phyloP scores from a whole-genome alignment of 2,113 vertebrate species.

The Myiagra hebetior region DNA sequence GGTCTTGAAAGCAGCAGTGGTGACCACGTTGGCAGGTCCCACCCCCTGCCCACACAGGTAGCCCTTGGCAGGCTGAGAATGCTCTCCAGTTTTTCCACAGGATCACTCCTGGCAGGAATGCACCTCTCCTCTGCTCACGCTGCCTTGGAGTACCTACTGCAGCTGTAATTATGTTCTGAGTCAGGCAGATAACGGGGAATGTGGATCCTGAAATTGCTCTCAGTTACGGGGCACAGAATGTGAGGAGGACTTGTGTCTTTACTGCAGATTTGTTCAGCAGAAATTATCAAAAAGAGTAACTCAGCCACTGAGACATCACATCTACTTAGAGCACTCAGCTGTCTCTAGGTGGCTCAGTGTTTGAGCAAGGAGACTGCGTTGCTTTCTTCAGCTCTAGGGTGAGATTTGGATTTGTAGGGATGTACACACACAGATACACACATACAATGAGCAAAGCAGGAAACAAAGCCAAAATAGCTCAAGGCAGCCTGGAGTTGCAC shows the following conservation, averaged over 20 bases:
- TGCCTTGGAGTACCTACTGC: not conserved
- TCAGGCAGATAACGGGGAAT: not conserved
- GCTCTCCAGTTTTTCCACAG: not conserved
- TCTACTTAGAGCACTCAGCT: not conserved
- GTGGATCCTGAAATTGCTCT: not conserved
- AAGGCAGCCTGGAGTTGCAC: slow-evolving; percentile 21
- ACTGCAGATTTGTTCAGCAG: not conserved
- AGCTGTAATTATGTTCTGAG: not conserved
- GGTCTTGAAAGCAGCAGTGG: not conserved
- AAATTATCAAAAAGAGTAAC: not conserved
- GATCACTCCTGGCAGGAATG: not conserved
- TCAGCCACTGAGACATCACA: not conserved
- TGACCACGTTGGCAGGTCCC: fast-evolving
- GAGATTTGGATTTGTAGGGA: not conserved
- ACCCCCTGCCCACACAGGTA: not conserved
- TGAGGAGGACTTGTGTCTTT: not conserved
- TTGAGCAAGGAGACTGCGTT: not conserved
- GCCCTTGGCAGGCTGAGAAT: not conserved
- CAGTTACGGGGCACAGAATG: not conserved
- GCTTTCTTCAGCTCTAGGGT: not conserved
- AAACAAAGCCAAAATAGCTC: slow-evolving; percentile 40
- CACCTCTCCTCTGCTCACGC: not conserved
- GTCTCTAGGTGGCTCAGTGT: not conserved
- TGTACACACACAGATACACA: not conserved
- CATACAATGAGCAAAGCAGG: not conserved